Conservation (phyloP, 2,113 vertebrate genomes). For the Panthera uncia region DNA sequence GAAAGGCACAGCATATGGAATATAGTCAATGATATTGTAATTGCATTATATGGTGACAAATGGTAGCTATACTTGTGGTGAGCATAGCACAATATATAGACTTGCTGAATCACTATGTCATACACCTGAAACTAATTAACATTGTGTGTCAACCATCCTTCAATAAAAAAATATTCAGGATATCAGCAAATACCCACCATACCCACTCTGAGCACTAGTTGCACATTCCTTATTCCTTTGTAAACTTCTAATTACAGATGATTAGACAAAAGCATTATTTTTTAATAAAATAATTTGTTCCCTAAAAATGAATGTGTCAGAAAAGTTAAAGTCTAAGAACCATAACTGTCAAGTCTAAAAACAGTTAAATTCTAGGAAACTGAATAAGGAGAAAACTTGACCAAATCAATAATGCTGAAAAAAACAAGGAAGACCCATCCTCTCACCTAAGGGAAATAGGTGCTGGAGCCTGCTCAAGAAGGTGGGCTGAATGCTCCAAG, state of each 20-base stretch:
- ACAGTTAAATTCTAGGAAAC: not conserved
- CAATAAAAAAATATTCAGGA: not conserved
- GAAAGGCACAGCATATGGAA: not conserved
- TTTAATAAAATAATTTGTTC: conserved; percentile 82
- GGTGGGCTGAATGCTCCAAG: not conserved
- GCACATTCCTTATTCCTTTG: not conserved
- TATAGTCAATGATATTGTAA: not conserved
- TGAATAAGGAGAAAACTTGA: conserved; percentile 69
- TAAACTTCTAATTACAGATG: not conserved
- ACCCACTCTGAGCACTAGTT: not conserved
- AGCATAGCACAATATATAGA: not conserved
- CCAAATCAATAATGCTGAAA: not conserved
- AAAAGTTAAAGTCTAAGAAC: conserved; percentile 80
- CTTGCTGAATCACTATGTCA: not conserved
- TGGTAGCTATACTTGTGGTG: not conserved
- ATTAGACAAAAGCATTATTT: conserved; percentile 13
- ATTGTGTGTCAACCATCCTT: not conserved
- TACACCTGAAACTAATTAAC: not conserved
- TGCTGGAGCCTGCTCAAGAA: not conserved
- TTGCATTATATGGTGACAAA: not conserved
- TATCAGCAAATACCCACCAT: not conserved
- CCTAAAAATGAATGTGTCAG: conserved; percentile 81
- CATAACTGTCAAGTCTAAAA: conserved; percentile 73
- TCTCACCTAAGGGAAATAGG: not conserved
- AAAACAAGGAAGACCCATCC: not conserved